Evolutionary conservation across 30 jellyfish, hydroid and myxozoan genomes (phyloP).

Genomic region (Cassiopea andromeda): DNA sequence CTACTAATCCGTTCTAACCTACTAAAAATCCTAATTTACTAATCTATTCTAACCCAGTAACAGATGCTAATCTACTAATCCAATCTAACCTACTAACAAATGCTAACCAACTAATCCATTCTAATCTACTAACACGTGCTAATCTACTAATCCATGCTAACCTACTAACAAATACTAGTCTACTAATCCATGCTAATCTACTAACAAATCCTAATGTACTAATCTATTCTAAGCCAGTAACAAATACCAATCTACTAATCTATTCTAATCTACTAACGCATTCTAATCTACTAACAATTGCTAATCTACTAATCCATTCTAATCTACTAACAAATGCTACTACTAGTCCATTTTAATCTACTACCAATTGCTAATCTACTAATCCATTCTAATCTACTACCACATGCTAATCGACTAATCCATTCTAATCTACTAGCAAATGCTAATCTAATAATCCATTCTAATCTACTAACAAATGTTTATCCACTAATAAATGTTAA

Average conservation of each 20-base stretch:
- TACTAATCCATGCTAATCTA: too few species aligned
- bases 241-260: background rate
- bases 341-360: too few species aligned
- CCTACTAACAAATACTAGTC: too few species aligned
- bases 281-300: background rate
- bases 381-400: background rate
- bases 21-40: background rate
- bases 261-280: background rate
- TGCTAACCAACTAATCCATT: background rate
- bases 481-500: background rate
- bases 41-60: background rate
- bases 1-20: background rate
- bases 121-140: too few species aligned
- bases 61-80: background rate
- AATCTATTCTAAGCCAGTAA: background rate
- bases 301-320: background rate
- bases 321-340: conserved; percentile 10
- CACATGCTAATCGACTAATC: background rate
- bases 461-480: background rate
- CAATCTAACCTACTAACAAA: background rate
- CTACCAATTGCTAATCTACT: background rate
- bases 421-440: background rate
- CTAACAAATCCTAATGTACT: background rate
- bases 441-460: background rate
- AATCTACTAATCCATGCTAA: too few species aligned